phyloP scores from a whole-genome alignment of 2,797 vertebrate species.

The Philypnodon macrostomus region DNA sequence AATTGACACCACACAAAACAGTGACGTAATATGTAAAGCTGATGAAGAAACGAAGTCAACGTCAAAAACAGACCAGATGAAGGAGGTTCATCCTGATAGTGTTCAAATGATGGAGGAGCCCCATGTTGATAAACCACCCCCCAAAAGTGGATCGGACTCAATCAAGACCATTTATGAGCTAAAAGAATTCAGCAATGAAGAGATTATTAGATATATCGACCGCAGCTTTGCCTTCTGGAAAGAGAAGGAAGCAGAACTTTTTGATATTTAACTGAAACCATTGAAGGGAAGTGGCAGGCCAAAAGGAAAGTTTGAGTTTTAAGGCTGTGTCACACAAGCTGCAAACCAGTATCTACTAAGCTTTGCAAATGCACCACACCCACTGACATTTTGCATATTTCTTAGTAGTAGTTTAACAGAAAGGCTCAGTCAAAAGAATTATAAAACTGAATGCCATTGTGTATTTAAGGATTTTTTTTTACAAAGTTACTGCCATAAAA shows the following conservation, averaged over 20 bases:
- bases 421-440: constrained; percentile 26
- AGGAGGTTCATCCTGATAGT: constrained; percentile 31
- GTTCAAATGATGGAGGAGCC: constrained; percentile 52
- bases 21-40: constrained; percentile 27
- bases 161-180: constrained; percentile 86
- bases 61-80: constrained; percentile 21
- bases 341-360: constrained; percentile 36
- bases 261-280: constrained; percentile 77
- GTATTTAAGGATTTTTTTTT: constrained; percentile 9
- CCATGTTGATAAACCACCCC: constrained; percentile 40
- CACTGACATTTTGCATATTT: constrained; percentile 16
- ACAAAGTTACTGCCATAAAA: constrained; percentile 59
- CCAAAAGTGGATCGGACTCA: constrained; percentile 59
- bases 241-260: constrained; percentile 92
- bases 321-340: constrained; percentile 42
- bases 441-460: constrained; percentile 44
- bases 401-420: constrained; percentile 26
- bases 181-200: constrained; percentile 94
- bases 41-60: constrained; percentile 15
- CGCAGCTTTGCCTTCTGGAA: constrained; percentile 99
- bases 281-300: constrained; percentile 25
- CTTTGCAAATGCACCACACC: constrained; percentile 6
- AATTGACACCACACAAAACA: constrained; percentile 10
- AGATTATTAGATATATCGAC: constrained; percentile 94
- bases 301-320: constrained; percentile 30